Percentiles rank a stretch among this genome's conserved stretches.
Evolutionary conservation across 2,113 vertebrate genomes (phyloP).

Genomic region (Chionis minor): DNA sequence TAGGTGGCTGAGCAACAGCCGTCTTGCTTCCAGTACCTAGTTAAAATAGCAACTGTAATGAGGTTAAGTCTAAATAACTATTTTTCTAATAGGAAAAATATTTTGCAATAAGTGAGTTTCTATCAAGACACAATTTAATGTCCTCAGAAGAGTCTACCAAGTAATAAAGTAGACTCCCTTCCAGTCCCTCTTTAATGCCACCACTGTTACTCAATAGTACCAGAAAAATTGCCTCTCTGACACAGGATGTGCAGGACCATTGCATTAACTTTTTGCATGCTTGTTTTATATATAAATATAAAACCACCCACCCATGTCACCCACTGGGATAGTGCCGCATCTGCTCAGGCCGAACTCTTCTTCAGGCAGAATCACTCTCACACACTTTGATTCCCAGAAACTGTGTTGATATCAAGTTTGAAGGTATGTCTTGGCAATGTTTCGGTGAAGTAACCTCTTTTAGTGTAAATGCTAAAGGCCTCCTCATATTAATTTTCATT

Average conservation of each 20-base stretch:
- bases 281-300: not conserved
- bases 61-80: not conserved
- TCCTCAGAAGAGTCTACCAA: not conserved
- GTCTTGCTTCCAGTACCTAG: not conserved
- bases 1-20: not conserved
- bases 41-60: not conserved
- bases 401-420: not conserved
- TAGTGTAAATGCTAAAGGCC: not conserved
- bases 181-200: not conserved
- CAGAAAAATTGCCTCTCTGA: not conserved
- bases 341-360: not conserved
- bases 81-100: not conserved
- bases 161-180: not conserved
- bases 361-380: not conserved
- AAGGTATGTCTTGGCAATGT: not conserved
- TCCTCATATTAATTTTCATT: not conserved
- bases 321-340: not conserved
- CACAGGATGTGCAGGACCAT: not conserved
- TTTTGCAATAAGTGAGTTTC: not conserved
- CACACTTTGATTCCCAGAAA: not conserved
- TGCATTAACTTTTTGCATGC: not conserved
- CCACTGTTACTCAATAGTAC: not conserved
- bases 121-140: not conserved
- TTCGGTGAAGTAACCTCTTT: not conserved
- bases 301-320: not conserved